Evolutionary conservation across 1,140 invertebrate species (phyloP).

Genomic region (Bemisia tabaci): DNA sequence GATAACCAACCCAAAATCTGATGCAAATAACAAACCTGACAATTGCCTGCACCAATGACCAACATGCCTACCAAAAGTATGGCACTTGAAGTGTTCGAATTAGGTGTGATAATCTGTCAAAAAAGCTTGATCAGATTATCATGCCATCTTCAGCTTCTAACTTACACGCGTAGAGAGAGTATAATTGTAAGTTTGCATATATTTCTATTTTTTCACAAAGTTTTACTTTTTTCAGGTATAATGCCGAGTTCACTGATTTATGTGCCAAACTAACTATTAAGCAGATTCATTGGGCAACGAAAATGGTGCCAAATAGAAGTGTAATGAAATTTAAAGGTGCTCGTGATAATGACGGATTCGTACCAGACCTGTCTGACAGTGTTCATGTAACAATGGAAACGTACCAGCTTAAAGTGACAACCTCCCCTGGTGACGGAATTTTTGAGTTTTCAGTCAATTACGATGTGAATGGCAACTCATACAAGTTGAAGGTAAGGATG

Average conservation of each 20-base stretch:
- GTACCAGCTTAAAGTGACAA: slow-evolving; percentile 63
- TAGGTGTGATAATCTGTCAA: too few relatives aligned
- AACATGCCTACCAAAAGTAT: too few relatives aligned
- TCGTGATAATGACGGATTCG: slow-evolving; percentile 66
- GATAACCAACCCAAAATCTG: too few relatives aligned
- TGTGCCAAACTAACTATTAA: slow-evolving; percentile 45
- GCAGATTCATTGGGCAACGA: slow-evolving; percentile 51
- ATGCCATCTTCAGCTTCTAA: too few relatives aligned
- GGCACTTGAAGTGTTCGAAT: too few relatives aligned
- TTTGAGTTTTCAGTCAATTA: slow-evolving; percentile 68
- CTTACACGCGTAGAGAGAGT: too few relatives aligned
- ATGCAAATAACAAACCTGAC: too few relatives aligned
- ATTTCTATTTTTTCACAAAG: too few relatives aligned
- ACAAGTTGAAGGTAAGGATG: slow-evolving; percentile 29
- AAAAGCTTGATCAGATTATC: too few relatives aligned
- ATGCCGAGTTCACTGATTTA: slow-evolving; percentile 37
- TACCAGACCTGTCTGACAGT: slow-evolving; percentile 55
- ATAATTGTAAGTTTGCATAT: too few relatives aligned
- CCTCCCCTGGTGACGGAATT: slow-evolving; percentile 54
- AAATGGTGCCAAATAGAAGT: slow-evolving; percentile 48
- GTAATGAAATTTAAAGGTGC: slow-evolving; percentile 61
- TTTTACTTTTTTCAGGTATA: slow-evolving; percentile 32
- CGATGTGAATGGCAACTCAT: slow-evolving; percentile 39
- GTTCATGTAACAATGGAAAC: slow-evolving; percentile 41
- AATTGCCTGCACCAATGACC: too few relatives aligned